phyloP scores from a whole-genome alignment of 1,140 invertebrate species.

The Pseudomyrmex pallidus region DNA sequence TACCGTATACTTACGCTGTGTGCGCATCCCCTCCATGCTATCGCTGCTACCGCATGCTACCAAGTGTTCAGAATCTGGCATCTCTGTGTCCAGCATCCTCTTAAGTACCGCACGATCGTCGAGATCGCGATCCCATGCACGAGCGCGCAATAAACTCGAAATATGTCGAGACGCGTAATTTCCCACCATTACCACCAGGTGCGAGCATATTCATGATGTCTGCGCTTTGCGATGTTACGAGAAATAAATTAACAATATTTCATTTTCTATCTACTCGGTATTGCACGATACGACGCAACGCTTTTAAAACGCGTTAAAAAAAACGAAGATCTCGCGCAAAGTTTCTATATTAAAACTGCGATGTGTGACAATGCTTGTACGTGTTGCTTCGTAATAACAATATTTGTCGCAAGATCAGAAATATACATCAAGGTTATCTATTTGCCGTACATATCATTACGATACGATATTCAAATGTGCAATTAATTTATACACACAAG shows the following conservation, averaged over 20 bases:
- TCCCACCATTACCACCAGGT: not conserved
- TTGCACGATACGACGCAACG: not conserved
- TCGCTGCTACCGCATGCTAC: too few relatives aligned
- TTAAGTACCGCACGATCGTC: conserved; percentile 3
- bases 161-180: not conserved
- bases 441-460: not conserved
- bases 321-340: too few relatives aligned
- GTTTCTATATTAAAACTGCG: too few relatives aligned
- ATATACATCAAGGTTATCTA: too few relatives aligned
- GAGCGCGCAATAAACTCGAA: not conserved
- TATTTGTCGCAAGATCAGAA: not conserved
- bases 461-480: not conserved
- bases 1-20: too few relatives aligned
- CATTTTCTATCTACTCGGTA: not conserved
- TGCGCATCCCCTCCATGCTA: too few relatives aligned
- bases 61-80: too few relatives aligned
- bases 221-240: not conserved
- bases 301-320: too few relatives aligned
- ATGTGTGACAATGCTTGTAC: too few relatives aligned
- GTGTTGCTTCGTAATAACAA: too few relatives aligned
- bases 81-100: too few relatives aligned
- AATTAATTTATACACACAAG: not conserved
- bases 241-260: not conserved
- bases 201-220: not conserved
- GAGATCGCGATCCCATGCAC: not conserved